These are phyloP conservation scores for Plebejus anna DNA, from an alignment of 2,888 invertebrate species.

Conservation along the genomic window DNA sequence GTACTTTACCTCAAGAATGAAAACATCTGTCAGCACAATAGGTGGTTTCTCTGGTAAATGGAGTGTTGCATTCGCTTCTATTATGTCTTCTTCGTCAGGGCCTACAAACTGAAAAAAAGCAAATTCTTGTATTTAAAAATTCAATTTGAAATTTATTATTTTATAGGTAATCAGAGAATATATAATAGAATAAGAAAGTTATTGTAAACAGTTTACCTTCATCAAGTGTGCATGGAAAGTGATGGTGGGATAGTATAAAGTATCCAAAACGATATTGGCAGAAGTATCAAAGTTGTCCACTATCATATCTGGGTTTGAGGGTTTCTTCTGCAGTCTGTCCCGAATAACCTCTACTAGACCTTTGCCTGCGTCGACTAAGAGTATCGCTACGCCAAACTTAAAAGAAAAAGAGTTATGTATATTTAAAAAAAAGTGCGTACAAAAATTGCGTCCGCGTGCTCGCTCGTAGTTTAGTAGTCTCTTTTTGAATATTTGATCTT, in stretches of 20 bases:
- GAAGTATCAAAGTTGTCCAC: slow-evolving; percentile 72
- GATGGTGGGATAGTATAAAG: slow-evolving; percentile 70
- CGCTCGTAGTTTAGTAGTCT: neutral
- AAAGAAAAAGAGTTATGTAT: neutral
- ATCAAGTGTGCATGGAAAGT: slow-evolving; percentile 65
- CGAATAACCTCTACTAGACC: slow-evolving; percentile 50
- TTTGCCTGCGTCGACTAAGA: neutral
- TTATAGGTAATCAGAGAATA: neutral
- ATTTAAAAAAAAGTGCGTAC: slow-evolving; percentile 40
- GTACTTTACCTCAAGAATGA: slow-evolving; percentile 61
- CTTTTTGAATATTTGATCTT: neutral
- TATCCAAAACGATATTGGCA: slow-evolving; percentile 61
- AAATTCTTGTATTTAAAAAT: neutral
- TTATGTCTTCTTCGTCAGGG: slow-evolving; percentile 60
- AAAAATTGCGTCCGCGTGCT: neutral
- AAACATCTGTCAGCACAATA: slow-evolving; percentile 69
- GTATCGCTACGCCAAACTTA: neutral
- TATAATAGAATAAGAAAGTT: neutral
- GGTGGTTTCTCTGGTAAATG: slow-evolving; percentile 63
- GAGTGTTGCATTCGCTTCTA: slow-evolving; percentile 66
- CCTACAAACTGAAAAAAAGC: slow-evolving; percentile 60
- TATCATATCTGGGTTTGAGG: slow-evolving; percentile 48
- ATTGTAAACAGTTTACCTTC: slow-evolving; percentile 53
- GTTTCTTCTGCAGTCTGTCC: slow-evolving; percentile 49
- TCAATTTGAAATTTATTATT: too few relatives aligned